phyloP scores from a whole-genome alignment of 2,797 vertebrate species.

The Lepilemur ruficaudatus region DNA sequence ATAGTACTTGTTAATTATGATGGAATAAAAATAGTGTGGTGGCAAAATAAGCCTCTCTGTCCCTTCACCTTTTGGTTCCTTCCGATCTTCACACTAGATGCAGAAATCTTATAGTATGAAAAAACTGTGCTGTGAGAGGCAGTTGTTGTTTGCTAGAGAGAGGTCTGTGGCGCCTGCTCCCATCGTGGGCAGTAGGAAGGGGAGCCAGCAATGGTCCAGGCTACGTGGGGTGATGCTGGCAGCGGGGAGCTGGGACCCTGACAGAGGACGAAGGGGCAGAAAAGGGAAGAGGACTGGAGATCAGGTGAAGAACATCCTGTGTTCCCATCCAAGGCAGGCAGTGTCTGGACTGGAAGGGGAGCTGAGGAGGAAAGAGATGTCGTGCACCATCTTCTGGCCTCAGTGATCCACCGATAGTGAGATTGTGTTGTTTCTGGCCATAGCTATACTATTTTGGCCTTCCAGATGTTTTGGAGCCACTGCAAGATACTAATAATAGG shows the following conservation, averaged over 20 bases:
- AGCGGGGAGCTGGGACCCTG: neutral
- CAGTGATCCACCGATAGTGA: neutral
- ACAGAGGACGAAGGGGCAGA: neutral
- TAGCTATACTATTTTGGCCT: neutral
- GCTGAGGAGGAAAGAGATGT: neutral
- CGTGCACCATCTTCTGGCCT: neutral
- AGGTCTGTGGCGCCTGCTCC: neutral
- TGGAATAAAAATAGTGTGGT: neutral
- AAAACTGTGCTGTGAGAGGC: neutral
- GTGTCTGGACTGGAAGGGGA: neutral
- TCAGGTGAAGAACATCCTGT: neutral
- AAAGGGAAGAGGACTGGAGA: neutral
- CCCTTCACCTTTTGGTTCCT: neutral
- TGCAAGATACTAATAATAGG: neutral
- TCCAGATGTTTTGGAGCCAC: neutral
- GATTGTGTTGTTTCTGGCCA: neutral
- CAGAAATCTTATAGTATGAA: neutral
- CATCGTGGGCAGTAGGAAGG: neutral
- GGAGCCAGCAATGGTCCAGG: neutral
- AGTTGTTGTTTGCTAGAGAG: neutral
- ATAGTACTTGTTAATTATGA: neutral
- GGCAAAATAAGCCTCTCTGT: neutral
- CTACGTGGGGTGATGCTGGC: neutral
- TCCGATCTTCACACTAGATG: neutral
- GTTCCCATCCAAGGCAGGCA: neutral